Base-by-base conservation (phyloP, 2,888 invertebrate species). In the Saturnia pavonia region DNA sequence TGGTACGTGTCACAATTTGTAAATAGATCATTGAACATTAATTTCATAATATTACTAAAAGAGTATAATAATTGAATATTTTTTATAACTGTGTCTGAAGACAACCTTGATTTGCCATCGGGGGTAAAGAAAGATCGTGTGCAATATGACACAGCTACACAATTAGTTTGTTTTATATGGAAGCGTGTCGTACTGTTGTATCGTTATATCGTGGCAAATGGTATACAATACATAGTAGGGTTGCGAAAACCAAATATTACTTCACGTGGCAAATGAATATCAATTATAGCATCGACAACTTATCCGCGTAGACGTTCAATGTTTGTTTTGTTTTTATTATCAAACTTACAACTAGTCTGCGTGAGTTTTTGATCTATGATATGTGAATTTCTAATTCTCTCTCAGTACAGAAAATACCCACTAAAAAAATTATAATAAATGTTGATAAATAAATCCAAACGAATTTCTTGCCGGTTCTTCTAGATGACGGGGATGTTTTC, bases 41-140 rank as follows among this genome's bases (percentile, higher is more conserved):
- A 60, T 60, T 60, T 27, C 27, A 60, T 27, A 60, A 60, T 27
- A 27, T 60, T 27, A 27, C 14, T 60, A 60, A 60, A 22, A 22
- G 22, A 19, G 54, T 54, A 54, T 11, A 19, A 7, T 60, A 60
- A 60, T 60, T 27, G 27, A 27, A 60, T 60, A 11, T 14, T 22
- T 25, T 57, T 57, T 25, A 57, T 22, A 16, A 4, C 14, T 2
- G 14, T 60, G 22, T 14, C 57, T 14, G 11, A 6, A 19, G 57
- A 40, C 65, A 65, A 65, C 65, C 65, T 65, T 65, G 65, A 40
- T 65, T 65, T 65, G 40, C 65, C 40, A 65, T 65, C 65, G 65
- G n/a, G 11, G 65, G 40, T 40, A 65, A 40, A 65, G 65, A 40
- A 65, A 40, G 65, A 40, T 40, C 22, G 65, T 65, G 40, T n/a